Conservation (phyloP, 2,888 invertebrate species). For the Eupithecia vulgata region DNA sequence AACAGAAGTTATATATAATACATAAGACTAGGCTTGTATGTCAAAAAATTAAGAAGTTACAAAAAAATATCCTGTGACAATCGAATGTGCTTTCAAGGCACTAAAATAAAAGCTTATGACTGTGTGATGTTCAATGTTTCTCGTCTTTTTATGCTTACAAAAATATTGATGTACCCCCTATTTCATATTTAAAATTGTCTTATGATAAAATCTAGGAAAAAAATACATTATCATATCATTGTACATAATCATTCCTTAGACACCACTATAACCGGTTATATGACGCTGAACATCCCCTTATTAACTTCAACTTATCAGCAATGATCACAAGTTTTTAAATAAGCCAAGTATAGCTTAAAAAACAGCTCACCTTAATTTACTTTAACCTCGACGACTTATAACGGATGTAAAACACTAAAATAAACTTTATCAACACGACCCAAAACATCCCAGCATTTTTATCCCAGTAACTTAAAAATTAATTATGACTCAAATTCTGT, state of each 20-base stretch:
- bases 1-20: too few relatives aligned
- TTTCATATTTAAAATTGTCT: neutral
- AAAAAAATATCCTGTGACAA: neutral
- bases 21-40: neutral
- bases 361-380: too few relatives aligned
- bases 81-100: neutral
- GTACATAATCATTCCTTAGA: neutral
- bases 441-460: neutral
- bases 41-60: neutral
- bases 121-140: neutral
- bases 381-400: too few relatives aligned
- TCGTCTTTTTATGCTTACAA: too few relatives aligned
- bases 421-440: neutral
- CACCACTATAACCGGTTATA: neutral
- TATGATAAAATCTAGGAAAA: neutral
- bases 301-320: neutral
- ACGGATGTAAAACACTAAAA: neutral
- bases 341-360: too few relatives aligned
- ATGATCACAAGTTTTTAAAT: neutral
- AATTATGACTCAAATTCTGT: neutral
- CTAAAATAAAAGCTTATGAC: neutral
- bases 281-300: neutral
- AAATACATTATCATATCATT: neutral
- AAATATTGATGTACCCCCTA: neutral
- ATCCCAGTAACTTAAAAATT: constrained; percentile 1